phyloP scores from a whole-genome alignment of 2,113 vertebrate species.

The Strigops habroptila region DNA sequence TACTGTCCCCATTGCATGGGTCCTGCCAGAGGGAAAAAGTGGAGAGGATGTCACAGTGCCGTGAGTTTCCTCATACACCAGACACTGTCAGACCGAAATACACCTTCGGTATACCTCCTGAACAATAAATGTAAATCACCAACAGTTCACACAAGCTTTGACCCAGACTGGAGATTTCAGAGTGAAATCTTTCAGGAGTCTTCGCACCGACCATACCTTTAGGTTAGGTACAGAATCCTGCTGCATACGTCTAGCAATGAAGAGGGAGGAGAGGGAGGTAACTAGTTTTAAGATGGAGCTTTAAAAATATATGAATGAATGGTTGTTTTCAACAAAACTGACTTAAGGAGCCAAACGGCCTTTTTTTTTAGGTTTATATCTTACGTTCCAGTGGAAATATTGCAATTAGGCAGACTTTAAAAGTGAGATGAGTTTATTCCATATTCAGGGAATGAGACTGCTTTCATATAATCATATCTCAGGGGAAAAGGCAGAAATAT shows the following conservation, averaged over 20 bases:
- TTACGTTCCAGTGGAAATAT: neutral
- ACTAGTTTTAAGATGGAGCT: neutral
- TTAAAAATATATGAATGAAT: neutral
- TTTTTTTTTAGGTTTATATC: neutral
- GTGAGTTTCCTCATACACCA: neutral
- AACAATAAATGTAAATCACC: neutral
- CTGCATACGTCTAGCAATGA: neutral
- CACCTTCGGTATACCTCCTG: neutral
- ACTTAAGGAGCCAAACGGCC: neutral
- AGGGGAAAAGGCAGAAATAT: neutral
- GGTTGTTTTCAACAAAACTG: neutral
- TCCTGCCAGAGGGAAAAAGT: neutral
- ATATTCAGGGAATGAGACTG: neutral
- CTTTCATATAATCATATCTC: neutral
- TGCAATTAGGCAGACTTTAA: neutral
- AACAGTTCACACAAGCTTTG: neutral
- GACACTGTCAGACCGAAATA: neutral
- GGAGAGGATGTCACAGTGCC: neutral
- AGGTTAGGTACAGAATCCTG: neutral
- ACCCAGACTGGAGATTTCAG: neutral
- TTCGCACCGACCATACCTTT: neutral
- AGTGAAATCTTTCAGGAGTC: neutral
- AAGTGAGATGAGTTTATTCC: neutral
- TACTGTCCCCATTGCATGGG: rapidly evolving
- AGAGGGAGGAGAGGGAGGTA: neutral